Evolutionary conservation across 1,140 invertebrate species (phyloP).

Genomic region (Apolygus lucorum): DNA sequence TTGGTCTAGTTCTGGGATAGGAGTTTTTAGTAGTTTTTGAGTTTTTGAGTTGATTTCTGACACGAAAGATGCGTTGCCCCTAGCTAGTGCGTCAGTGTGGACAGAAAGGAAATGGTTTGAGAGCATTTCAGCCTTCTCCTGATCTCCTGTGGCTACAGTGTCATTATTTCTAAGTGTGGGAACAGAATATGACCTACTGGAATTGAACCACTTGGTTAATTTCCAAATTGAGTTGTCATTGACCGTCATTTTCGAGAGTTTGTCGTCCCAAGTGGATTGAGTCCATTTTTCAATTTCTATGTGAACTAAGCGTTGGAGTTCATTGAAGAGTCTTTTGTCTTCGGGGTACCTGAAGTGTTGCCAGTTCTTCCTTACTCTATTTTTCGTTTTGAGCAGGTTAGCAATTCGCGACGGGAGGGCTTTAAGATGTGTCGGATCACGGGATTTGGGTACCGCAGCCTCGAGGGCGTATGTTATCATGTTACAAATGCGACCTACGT

Average conservation of each 20-base stretch:
- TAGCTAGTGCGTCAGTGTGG: no score
- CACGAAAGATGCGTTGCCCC: no score
- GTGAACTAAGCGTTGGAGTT: background rate
- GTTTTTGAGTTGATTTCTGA: background rate
- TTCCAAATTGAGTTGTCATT: no score
- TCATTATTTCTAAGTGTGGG: background rate
- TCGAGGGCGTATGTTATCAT: background rate
- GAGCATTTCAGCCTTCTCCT: background rate
- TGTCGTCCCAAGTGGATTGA: background rate
- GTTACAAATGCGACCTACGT: background rate
- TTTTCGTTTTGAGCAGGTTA: background rate
- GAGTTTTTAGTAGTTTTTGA: background rate
- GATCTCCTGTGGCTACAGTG: background rate
- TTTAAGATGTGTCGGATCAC: background rate
- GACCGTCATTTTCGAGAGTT: no score
- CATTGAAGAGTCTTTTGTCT: background rate
- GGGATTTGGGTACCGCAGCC: background rate
- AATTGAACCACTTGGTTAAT: no score
- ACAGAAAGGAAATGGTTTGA: background rate
- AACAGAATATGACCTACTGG: no score
- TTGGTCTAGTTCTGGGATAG: background rate
- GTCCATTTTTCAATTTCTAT: background rate
- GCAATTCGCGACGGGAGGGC: background rate
- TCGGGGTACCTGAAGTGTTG: background rate
- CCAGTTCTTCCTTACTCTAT: background rate